phyloP scores from a whole-genome alignment of 2,113 vertebrate species.

The Limanda limanda region DNA sequence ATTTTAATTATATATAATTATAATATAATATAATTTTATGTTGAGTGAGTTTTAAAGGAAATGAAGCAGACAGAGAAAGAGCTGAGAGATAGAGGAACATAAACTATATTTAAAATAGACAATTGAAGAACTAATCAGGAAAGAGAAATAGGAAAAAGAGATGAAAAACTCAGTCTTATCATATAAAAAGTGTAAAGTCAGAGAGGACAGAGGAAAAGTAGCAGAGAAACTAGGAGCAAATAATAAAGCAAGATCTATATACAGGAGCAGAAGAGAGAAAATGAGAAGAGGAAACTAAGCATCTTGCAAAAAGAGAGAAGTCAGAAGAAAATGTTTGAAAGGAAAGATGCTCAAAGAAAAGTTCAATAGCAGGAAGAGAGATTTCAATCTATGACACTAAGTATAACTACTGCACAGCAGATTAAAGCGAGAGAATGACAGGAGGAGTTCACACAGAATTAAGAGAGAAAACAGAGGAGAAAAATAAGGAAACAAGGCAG shows the following conservation, averaged over 20 bases:
- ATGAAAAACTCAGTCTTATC: neutral
- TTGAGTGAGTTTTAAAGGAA: neutral
- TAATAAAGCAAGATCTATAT: neutral
- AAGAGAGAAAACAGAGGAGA: neutral
- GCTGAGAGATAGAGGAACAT: neutral
- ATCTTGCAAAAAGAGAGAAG: constrained; percentile 13
- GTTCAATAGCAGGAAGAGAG: neutral
- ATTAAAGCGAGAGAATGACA: neutral
- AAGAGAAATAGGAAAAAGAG: constrained; percentile 1
- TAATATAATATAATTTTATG: too few relatives aligned
- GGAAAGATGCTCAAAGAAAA: neutral
- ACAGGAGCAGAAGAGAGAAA: constrained; percentile 1
- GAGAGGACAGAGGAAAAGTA: neutral
- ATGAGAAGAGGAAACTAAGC: neutral
- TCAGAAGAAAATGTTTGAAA: neutral
- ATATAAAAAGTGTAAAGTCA: neutral
- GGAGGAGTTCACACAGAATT: neutral
- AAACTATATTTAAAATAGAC: neutral
- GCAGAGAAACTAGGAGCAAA: neutral
- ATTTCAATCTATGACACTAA: neutral
- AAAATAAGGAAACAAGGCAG: neutral
- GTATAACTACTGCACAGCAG: neutral
- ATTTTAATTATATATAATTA: too few relatives aligned
- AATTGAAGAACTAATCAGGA: neutral
- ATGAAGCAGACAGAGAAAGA: neutral